Evolutionary conservation across 2,113 vertebrate genomes (phyloP).

Genomic region (Apodemus speciosus): DNA sequence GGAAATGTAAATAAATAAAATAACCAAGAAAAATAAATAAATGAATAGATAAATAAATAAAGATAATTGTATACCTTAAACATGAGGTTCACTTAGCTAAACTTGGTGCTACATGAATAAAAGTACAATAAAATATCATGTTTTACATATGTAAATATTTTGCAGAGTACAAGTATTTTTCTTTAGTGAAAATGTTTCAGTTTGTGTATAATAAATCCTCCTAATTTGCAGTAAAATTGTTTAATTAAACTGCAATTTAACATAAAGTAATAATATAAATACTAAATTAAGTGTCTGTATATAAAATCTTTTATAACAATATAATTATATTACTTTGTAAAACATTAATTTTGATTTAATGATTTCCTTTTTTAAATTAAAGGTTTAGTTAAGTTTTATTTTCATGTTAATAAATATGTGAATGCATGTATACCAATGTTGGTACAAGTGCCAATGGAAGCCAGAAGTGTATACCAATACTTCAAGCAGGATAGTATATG

Average conservation of each 20-base stretch:
- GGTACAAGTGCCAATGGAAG: not conserved
- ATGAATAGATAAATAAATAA: too few species aligned
- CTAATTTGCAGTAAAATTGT: not conserved
- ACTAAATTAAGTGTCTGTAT: not conserved
- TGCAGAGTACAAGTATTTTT: not conserved
- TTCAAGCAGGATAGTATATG: not conserved
- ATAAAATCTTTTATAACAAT: not conserved
- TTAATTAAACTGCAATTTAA: slow-evolving; percentile 12
- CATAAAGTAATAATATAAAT: not conserved
- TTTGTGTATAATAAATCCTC: not conserved
- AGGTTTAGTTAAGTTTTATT: not conserved
- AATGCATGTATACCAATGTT: not conserved
- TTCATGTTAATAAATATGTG: not conserved
- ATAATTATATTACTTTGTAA: not conserved
- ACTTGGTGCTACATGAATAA: not conserved
- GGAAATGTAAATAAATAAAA: too few species aligned
- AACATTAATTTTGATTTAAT: not conserved
- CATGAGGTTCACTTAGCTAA: not conserved
- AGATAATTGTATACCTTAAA: not conserved
- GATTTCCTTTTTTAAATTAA: not conserved
- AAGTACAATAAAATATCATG: not conserved
- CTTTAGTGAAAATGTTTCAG: not conserved
- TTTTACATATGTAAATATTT: slow-evolving; percentile 18
- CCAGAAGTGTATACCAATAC: not conserved
- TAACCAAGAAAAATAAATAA: not conserved